Evolutionary conservation across 2,797 vertebrate genomes (phyloP), one percentile per base, ranked within the genome.

Genomic region (Brachyrhaphis roseni): DNA sequence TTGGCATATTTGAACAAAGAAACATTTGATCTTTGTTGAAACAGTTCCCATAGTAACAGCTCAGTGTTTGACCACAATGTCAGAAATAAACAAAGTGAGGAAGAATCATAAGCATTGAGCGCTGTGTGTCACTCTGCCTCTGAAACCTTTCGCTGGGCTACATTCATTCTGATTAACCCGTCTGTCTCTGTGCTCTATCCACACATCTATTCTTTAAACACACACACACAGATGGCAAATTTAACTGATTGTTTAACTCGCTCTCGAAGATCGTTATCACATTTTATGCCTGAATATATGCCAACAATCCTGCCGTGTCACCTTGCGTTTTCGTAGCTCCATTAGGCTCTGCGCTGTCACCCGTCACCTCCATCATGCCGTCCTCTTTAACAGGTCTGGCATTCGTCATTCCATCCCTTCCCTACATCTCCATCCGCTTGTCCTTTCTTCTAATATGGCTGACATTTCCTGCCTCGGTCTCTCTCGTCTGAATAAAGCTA

Each of bases 311-410:
- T 36, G 78, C 62, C 1, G 13, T 77, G 86, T 83, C 77, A 77
- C 82, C 74, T 68, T 80, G 53, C 68, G 68, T 81, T 72, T 23
- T 73, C 6, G 12, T 82, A 46, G 45, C 72, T 83, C 80, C 79
- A 86, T 92, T 86, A 89, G 70, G 41, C 72, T 70, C 79, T 86
- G 84, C 83, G 74, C 74, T 36, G 78, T 78, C 85, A 71, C 70
- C 34, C 76, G 77, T 83, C 76, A 78, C 80, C 78, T 84, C 73
- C 81, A 76, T 88, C 84, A 70, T 77, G 87, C 88, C 81, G 73
- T 85, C 84, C 79, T 72, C 80, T 82, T 77, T 89, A 91, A 93
- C 89, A 90, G 82, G 62, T 89, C 85, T 93, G 91, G 81, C 89
- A 91, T 92, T 93, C 85, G 87, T 82, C 83, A 77, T 75, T 23